A percentile compares a stretch with the other conserved stretches of the same genome.
phyloP scores from a whole-genome alignment of 2,888 invertebrate species.

The Pterostichus madidus region DNA sequence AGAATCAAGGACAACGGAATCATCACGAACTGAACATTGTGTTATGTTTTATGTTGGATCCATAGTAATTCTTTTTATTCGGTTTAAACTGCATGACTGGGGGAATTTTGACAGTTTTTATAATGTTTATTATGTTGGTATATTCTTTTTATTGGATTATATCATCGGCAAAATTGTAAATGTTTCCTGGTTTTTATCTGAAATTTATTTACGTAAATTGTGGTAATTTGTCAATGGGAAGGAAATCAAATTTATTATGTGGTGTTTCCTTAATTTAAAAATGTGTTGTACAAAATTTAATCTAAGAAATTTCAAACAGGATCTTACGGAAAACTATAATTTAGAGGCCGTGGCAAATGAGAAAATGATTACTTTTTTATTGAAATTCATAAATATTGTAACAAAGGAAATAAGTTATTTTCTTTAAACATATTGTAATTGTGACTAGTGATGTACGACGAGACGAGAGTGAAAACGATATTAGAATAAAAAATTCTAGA shows the following conservation, averaged over 20 bases:
- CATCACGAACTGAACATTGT: constrained; percentile 8
- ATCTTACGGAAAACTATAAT: no score
- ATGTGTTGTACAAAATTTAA: no score
- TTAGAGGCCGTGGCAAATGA: no score
- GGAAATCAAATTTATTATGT: background rate
- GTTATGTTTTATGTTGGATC: background rate
- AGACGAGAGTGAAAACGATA: no score
- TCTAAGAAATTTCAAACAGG: no score
- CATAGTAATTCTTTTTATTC: constrained; percentile 1
- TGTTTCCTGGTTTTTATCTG: constrained; percentile 6
- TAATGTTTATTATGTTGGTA: background rate
- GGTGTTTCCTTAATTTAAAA: no score
- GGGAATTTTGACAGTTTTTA: constrained; percentile 23
- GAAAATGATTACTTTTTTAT: no score
- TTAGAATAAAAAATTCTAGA: no score
- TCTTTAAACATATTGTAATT: no score
- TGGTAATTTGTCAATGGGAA: background rate
- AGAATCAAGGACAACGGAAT: constrained; percentile 43
- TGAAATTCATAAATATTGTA: no score
- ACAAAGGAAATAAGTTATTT: no score
- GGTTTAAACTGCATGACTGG: background rate
- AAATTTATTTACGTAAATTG: background rate
- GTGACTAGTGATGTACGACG: no score
- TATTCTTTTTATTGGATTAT: background rate
- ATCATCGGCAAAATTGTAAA: constrained; percentile 10